Base-by-base conservation (phyloP, 1,140 invertebrate genomes). In the Pogonomyrmex barbatus region DNA sequence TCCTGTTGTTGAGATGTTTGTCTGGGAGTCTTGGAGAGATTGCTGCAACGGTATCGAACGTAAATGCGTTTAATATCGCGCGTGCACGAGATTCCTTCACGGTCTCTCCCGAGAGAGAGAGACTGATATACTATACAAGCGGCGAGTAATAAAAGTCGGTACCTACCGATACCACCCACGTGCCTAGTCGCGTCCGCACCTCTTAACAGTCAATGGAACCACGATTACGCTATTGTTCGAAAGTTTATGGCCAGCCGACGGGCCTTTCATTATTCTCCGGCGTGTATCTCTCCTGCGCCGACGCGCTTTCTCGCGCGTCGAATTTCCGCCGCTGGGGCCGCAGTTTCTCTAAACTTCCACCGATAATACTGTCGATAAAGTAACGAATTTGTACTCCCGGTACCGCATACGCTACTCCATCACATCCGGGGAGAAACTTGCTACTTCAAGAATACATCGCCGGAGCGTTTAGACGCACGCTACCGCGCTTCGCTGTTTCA, bases 161-260 rank as follows among this genome's bases (percentile, higher is more conserved):
- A 54, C n/a, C 62, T 79, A 68, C 77, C 77, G 77, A 79, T 79
- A 68, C 65, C 77, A 81, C 78, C 78, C 50, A 70, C 78, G 36
- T 56, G 36, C 39, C 36, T 70, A 58, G 63, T 30, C 47, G 39
- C 62, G 65, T 81, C 78, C 63, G 63, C 63, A 81, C 63, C 77
- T 81, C 47, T 70, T 70, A 81, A 81, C 78, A 81, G 78, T 81
- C 78, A 56, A 81, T 81, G 52, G 63, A 81, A 81, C 33, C 65
- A 58, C 78, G 78, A 81, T 81, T 81, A 81, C 78, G 65, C 78
- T 81, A 81, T 81, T 81, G 78, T 81, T 81, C 36, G 63, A 81
- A 81, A 81, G 65, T 81, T 81, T 81, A 81, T 68, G 63, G 62
- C 63, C 77, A 24, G 47, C n/a, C 63, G 77, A 81, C 45, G 50